Evolutionary conservation across 1,140 invertebrate genomes (phyloP), one percentile per base, ranked within the genome.

Genomic region (Acyrthosiphon pisum): DNA sequence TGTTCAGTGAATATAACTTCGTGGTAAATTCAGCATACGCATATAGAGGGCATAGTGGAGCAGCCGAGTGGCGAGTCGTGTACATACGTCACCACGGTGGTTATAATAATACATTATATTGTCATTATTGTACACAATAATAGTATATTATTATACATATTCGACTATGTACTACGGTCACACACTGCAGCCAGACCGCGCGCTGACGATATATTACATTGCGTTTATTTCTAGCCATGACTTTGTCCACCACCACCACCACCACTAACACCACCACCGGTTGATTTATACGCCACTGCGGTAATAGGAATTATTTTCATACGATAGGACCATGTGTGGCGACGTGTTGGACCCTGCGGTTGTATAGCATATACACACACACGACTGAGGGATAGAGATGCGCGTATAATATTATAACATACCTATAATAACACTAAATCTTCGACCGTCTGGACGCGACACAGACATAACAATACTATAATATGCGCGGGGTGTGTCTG

Each of bases 221-320:
- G 60, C 60, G 60, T 76, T 76, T 76, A 76, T 76, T 76, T 76
- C 60, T 76, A 76, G 60, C 60, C 60, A 30, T 14, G 60, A 76
- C 60, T 76, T 76, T 76, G 60, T 76, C 60, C 60, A 60, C 56
- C 56, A 9, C 56, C 56, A 9, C 56, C 56, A 14, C 56, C 56
- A 26, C 56, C 56, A 60, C 56, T 26, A 30, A 26, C 26, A 18
- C 30, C 60, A 18, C 60, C n/a, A 18, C 50, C 30, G 60, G 60
- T 76, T 76, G 60, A 76, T 76, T 76, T 76, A 76, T 76, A 76
- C 11, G 60, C 60, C 30, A 76, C 60, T 35, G 18, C n/a, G 30
- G 60, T 76, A 76, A 76, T 76, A 76, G 60, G n/a, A 76, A 76
- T n/a, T 76, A 76, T 76, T 76, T 76, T 76, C 60, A 76, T n/a